Evolutionary conservation across 2,888 invertebrate genomes (phyloP).

Genomic region (Molanna angustata): DNA sequence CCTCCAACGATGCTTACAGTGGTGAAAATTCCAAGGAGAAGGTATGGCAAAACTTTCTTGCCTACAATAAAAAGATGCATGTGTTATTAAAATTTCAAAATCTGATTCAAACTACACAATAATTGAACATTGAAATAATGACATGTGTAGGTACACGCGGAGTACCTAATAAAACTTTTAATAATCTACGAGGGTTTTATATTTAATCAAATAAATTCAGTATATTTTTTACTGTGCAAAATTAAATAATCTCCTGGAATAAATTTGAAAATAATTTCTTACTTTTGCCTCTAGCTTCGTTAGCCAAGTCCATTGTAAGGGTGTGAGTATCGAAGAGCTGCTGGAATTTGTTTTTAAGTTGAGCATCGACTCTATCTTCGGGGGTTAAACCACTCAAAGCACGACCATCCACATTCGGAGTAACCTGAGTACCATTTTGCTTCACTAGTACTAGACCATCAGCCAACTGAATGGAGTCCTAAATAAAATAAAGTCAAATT

Average conservation of each 20-base stretch:
- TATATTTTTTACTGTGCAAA: no score
- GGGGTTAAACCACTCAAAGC: constrained; percentile 55
- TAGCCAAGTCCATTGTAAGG: constrained; percentile 59
- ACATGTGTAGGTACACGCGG: no score
- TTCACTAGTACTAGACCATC: constrained; percentile 61
- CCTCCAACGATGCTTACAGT: constrained; percentile 69
- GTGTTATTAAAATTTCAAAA: no score
- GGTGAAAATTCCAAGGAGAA: constrained; percentile 60
- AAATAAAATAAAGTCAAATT: constrained; percentile 16
- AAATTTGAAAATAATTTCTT: constrained; percentile 8
- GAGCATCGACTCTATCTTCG: constrained; percentile 55
- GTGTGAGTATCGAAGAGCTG: constrained; percentile 64
- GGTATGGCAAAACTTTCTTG: constrained; percentile 57
- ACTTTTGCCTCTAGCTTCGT: constrained; percentile 55
- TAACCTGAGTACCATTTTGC: constrained; percentile 53
- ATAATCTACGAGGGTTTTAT: no score
- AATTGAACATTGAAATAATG: no score
- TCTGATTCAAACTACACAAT: no score
- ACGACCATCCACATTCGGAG: constrained; percentile 55
- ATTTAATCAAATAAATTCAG: no score
- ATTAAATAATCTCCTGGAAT: no score
- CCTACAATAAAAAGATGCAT: constrained; percentile 38
- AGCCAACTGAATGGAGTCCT: constrained; percentile 60
- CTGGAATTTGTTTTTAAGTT: constrained; percentile 55
- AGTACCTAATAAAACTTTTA: no score